These are phyloP conservation scores for Notodonta dromedarius DNA, from an alignment of 2,888 invertebrate species.

Conservation along the genomic window DNA sequence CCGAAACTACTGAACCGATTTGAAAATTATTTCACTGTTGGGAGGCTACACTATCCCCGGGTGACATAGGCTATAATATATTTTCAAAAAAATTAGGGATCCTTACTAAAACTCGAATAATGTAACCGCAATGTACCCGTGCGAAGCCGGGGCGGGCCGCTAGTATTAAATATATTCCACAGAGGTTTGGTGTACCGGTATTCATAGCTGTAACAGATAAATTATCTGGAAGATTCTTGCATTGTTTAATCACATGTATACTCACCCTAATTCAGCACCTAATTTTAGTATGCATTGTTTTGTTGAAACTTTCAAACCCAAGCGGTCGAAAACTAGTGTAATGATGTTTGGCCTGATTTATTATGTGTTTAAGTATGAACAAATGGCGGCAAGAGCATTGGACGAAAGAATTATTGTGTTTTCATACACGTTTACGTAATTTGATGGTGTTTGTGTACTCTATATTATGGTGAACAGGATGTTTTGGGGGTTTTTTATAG, in stretches of 20 bases:
- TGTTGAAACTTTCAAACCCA: background rate
- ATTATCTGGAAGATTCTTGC: background rate
- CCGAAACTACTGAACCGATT: too few relatives aligned
- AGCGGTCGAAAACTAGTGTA: background rate
- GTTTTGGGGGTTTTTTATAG: background rate
- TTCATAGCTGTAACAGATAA: too few relatives aligned
- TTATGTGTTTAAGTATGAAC: constrained; percentile 1
- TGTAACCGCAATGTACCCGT: too few relatives aligned
- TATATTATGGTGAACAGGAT: background rate
- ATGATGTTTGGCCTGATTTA: constrained; percentile 1
- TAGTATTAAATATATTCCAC: too few relatives aligned
- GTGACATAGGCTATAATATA: too few relatives aligned
- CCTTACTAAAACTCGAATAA: too few relatives aligned
- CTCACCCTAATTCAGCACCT: background rate
- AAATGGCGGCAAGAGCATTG: background rate
- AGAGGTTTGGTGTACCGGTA: too few relatives aligned
- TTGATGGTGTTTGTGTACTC: background rate
- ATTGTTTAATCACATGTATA: background rate
- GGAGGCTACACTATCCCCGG: too few relatives aligned
- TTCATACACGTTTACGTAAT: background rate
- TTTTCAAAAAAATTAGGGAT: too few relatives aligned
- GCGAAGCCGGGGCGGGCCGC: too few relatives aligned
- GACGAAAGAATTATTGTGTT: constrained; percentile 2
- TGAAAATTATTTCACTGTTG: too few relatives aligned
- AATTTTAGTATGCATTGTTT: constrained; percentile 1